Conservation (phyloP, 2,113 vertebrate genomes). For the Anarrhichthys ocellatus region DNA sequence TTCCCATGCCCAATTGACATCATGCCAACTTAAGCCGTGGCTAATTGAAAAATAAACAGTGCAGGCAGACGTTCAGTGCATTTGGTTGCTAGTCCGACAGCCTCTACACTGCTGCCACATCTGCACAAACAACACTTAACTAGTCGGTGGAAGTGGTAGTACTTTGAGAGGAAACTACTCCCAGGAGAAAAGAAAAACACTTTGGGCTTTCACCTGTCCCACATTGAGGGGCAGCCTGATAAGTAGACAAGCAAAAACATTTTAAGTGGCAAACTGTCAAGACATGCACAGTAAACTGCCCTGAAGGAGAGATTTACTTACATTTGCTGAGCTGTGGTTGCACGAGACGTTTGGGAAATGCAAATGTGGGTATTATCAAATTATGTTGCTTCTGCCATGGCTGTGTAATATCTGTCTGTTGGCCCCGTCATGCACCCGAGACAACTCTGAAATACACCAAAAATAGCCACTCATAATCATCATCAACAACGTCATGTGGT, state of each 20-base stretch:
- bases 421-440: neutral
- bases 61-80: neutral
- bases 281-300: constrained; percentile 1
- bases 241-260: constrained; percentile 34
- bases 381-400: constrained; percentile 3
- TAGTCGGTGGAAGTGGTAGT: constrained; percentile 3
- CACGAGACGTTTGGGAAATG: constrained; percentile 13
- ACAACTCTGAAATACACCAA: neutral
- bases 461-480: neutral
- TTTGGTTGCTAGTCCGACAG: constrained; percentile 1
- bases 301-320: constrained; percentile 6
- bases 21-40: constrained; percentile 10
- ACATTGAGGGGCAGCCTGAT: constrained; percentile 13
- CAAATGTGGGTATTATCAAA: neutral
- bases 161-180: constrained; percentile 39
- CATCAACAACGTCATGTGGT: neutral
- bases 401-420: neutral
- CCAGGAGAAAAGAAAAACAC: constrained; percentile 30
- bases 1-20: constrained; percentile 20
- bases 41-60: constrained; percentile 54
- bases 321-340: neutral
- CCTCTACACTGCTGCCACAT: constrained; percentile 11
- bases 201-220: constrained; percentile 1
- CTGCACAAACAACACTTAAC: constrained; percentile 46
- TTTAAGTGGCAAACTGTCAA: constrained; percentile 23